These are phyloP conservation scores for Melipona bicolor DNA, from an alignment of 2,888 invertebrate genomes.

Conservation along the genomic window DNA sequence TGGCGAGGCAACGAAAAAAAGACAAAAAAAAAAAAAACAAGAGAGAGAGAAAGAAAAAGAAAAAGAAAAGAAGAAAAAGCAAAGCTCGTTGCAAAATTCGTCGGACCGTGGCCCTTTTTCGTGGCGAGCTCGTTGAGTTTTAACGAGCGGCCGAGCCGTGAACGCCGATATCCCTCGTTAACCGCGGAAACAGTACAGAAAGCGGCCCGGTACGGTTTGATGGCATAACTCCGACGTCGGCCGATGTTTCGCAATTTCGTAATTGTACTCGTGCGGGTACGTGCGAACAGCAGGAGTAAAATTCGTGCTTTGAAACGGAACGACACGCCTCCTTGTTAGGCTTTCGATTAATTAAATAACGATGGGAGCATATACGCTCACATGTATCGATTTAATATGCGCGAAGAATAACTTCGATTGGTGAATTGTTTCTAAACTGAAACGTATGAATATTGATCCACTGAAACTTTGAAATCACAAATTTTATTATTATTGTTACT, in stretches of 20 bases:
- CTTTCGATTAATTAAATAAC: neutral
- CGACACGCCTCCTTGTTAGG: neutral
- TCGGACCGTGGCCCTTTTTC: constrained; percentile 18
- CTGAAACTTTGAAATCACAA: too few species aligned
- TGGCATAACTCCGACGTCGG: neutral
- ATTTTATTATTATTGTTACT: too few species aligned
- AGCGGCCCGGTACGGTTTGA: neutral
- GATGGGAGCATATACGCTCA: neutral
- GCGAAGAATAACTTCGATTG: neutral
- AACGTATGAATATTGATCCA: neutral
- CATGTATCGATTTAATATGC: neutral
- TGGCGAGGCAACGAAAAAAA: neutral
- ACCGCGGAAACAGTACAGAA: neutral
- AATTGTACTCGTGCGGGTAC: neutral
- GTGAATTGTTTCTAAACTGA: neutral
- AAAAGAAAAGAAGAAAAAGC: neutral
- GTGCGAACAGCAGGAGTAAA: neutral
- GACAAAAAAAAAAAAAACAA: neutral
- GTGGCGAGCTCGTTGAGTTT: constrained; percentile 14
- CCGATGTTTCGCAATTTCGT: neutral
- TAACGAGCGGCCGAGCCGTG: constrained; percentile 3
- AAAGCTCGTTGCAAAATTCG: constrained; percentile 21
- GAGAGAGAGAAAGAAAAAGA: neutral
- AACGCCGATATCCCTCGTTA: constrained; percentile 33
- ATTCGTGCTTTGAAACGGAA: neutral